Conservation (phyloP, 2,888 invertebrate genomes). For the Arrhopalites spinosus region DNA sequence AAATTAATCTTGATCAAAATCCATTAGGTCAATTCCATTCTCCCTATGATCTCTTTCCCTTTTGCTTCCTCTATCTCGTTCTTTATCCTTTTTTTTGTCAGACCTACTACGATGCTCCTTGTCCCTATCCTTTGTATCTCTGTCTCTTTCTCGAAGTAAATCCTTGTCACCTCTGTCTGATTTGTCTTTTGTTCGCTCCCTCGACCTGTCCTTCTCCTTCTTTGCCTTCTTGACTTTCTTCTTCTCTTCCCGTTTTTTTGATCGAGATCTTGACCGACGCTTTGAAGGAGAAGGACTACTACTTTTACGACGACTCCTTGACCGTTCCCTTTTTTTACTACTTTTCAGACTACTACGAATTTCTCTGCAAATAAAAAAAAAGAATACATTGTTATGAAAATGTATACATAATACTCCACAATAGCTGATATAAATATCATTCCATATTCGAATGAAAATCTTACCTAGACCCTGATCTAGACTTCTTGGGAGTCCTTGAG, state of each 20-base stretch:
- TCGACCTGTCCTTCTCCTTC: slow-evolving; percentile 51
- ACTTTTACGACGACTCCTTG: slow-evolving; percentile 45
- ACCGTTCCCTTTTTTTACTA: slow-evolving; percentile 45
- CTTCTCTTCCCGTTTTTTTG: slow-evolving; percentile 60
- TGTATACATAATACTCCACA: not conserved
- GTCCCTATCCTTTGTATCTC: slow-evolving; percentile 56
- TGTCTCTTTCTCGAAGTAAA: slow-evolving; percentile 57
- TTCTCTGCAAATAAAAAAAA: slow-evolving; percentile 34
- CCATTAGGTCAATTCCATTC: slow-evolving; percentile 20
- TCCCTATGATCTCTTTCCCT: slow-evolving; percentile 39
- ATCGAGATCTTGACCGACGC: slow-evolving; percentile 64
- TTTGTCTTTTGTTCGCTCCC: slow-evolving; percentile 46
- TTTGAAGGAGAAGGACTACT: slow-evolving; percentile 70
- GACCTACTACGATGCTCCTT: slow-evolving; percentile 46
- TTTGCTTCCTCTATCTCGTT: slow-evolving; percentile 43
- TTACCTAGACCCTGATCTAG: slow-evolving; percentile 58
- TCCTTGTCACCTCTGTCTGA: slow-evolving; percentile 37
- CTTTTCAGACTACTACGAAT: slow-evolving; percentile 44
- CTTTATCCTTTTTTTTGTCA: slow-evolving; percentile 46
- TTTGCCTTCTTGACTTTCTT: slow-evolving; percentile 47
- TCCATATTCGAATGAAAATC: not conserved
- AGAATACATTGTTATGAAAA: not conserved
- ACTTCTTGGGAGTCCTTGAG: slow-evolving; percentile 44
- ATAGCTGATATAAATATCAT: not conserved
- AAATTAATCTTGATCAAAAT: not conserved